These are phyloP conservation scores for Rhipidura dahli DNA, from an alignment of 2,113 vertebrate species.

Conservation along the genomic window DNA sequence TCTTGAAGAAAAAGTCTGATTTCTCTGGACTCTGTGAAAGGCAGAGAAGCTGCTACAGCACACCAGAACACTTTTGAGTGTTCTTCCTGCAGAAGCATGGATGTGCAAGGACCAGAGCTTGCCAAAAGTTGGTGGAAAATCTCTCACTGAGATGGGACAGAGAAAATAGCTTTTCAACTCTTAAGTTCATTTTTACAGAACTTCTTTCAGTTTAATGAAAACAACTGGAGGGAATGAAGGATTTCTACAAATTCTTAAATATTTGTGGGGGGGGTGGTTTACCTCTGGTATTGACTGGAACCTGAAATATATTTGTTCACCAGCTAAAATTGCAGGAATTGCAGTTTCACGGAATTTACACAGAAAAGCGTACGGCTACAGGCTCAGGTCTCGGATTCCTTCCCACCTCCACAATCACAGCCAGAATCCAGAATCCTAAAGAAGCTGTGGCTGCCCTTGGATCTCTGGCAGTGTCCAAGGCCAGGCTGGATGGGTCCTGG, in stretches of 20 bases:
- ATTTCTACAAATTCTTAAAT: background rate
- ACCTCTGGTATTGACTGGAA: background rate
- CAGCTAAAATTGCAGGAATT: background rate
- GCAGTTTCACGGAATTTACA: background rate
- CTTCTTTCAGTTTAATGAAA: background rate
- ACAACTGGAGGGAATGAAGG: background rate
- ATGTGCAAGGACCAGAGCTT: background rate
- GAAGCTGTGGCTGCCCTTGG: background rate
- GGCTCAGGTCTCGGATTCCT: background rate
- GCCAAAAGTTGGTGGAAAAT: background rate
- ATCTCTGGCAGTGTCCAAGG: background rate
- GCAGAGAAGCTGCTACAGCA: background rate
- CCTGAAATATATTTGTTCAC: background rate
- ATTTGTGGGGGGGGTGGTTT: background rate
- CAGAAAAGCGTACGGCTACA: rapidly evolving
- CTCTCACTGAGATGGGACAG: background rate
- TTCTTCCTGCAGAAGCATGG: background rate
- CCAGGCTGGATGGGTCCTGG: rapidly evolving
- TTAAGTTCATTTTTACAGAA: background rate
- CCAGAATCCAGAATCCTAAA: background rate
- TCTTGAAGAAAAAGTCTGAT: background rate
- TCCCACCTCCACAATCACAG: background rate
- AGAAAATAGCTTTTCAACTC: background rate
- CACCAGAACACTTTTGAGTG: background rate
- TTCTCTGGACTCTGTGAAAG: background rate